These are phyloP conservation scores for Tetrax tetrax DNA, from an alignment of 2,113 vertebrate species.

Conservation along the genomic window DNA sequence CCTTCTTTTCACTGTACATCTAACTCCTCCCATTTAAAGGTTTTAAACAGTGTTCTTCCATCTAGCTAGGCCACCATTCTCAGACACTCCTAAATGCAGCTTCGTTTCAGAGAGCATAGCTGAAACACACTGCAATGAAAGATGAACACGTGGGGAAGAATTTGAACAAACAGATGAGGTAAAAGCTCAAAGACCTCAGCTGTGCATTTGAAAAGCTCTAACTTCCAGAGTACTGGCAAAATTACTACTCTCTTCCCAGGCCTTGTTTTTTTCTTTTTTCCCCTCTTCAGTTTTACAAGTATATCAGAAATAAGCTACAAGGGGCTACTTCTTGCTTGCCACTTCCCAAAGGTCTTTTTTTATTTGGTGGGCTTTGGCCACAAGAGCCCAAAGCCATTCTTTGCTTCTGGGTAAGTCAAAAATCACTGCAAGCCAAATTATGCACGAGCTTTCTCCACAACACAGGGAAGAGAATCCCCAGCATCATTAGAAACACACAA, in stretches of 20 bases:
- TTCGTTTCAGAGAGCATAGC: neutral
- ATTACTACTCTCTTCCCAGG: neutral
- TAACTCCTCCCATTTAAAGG: neutral
- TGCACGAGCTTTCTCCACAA: neutral
- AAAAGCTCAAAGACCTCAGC: neutral
- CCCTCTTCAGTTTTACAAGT: neutral
- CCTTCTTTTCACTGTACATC: neutral
- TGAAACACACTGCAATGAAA: neutral
- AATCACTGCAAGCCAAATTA: neutral
- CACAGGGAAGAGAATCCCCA: neutral
- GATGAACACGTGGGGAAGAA: neutral
- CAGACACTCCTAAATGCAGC: neutral
- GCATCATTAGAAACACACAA: neutral
- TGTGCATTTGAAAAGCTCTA: neutral
- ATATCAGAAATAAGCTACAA: neutral
- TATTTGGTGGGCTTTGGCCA: neutral
- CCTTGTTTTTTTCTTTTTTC: too few relatives aligned
- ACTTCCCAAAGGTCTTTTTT: neutral
- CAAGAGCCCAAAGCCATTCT: neutral
- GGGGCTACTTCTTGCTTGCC: neutral
- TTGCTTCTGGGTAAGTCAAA: neutral
- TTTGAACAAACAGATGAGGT: neutral
- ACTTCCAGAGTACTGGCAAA: neutral
- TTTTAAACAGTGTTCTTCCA: neutral
- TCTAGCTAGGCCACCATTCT: neutral